A percentile compares a stretch with the other conserved stretches of the same genome.
Conservation (phyloP, 2,797 vertebrate genomes). For the Fistularia tabacaria region DNA sequence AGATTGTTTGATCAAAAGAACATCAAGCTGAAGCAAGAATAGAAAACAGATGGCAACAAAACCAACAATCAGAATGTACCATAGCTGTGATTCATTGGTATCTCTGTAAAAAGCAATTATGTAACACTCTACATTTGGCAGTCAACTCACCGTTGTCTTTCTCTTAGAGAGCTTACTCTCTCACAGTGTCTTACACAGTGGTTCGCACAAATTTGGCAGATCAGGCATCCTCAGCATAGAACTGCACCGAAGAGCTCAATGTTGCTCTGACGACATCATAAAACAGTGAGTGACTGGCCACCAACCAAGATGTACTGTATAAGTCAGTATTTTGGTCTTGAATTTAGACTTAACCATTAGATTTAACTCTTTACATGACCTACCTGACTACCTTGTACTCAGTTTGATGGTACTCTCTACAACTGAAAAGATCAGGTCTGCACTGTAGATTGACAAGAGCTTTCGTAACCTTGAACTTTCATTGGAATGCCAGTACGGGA, state of each 20-base stretch:
- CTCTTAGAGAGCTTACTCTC: slow-evolving; percentile 14
- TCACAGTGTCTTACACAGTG: slow-evolving; percentile 21
- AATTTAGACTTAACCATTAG: too few species aligned
- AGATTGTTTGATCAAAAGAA: slow-evolving; percentile 53
- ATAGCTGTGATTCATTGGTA: slow-evolving; percentile 54
- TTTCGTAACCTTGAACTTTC: slow-evolving; percentile 3
- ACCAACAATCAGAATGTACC: slow-evolving; percentile 48
- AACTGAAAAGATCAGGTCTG: not conserved
- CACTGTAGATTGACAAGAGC: not conserved
- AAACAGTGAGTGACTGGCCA: slow-evolving; percentile 41
- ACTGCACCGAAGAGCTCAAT: slow-evolving; percentile 22
- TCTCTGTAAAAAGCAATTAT: slow-evolving; percentile 42
- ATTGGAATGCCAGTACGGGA: not conserved
- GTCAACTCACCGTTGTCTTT: slow-evolving; percentile 23
- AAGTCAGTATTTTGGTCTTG: slow-evolving; percentile 31
- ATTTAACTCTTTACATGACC: too few species aligned
- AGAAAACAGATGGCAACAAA: slow-evolving; percentile 50
- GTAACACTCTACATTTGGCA: slow-evolving; percentile 48
- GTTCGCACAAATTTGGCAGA: slow-evolving; percentile 20
- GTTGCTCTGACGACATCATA: slow-evolving; percentile 21
- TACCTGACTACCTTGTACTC: too few species aligned
- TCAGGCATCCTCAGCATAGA: slow-evolving; percentile 1
- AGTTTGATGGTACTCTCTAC: too few species aligned
- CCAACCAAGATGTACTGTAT: slow-evolving; percentile 32
- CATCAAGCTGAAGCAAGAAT: slow-evolving; percentile 33